Evolutionary conservation across 2,888 invertebrate species (phyloP).

Genomic region (Oscheius onirici): DNA sequence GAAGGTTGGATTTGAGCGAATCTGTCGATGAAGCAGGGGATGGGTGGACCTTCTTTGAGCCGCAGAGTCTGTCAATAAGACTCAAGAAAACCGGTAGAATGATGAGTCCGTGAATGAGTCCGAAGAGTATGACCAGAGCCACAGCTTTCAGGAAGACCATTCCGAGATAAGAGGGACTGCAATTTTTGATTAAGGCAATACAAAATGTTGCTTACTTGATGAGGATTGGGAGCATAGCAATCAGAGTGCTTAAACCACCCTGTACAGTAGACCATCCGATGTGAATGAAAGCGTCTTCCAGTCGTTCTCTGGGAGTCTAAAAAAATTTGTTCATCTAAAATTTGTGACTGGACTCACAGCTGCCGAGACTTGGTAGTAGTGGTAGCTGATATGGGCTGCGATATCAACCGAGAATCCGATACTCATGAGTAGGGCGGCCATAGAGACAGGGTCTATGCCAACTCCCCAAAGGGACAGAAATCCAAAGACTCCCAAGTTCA

Average conservation of each 20-base stretch:
- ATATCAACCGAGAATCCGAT: slow-evolving; percentile 65
- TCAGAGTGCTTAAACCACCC: slow-evolving; percentile 53
- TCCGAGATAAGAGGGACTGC: slow-evolving; percentile 50
- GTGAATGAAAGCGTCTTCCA: slow-evolving; percentile 48
- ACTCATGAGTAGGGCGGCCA: slow-evolving; percentile 59
- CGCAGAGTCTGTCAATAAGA: slow-evolving; percentile 23
- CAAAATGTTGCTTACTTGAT: slow-evolving; percentile 13
- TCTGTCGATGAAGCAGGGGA: slow-evolving; percentile 18
- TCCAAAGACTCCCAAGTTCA: slow-evolving; percentile 63
- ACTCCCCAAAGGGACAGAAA: slow-evolving; percentile 58
- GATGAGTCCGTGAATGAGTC: slow-evolving; percentile 57
- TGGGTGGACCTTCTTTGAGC: slow-evolving; percentile 22
- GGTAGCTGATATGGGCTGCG: slow-evolving; percentile 63
- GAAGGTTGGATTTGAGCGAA: slow-evolving; percentile 7
- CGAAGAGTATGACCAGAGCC: slow-evolving; percentile 54
- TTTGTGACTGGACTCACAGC: slow-evolving; percentile 40
- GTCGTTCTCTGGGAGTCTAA: slow-evolving; percentile 46
- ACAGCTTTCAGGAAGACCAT: slow-evolving; percentile 61
- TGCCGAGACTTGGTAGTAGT: slow-evolving; percentile 55
- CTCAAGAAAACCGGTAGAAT: slow-evolving; percentile 56
- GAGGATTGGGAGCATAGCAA: slow-evolving; percentile 56
- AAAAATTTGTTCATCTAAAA: background rate
- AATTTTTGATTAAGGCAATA: too few relatives aligned
- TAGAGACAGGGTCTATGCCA: slow-evolving; percentile 59
- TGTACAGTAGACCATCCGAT: slow-evolving; percentile 64